phyloP scores from a whole-genome alignment of 1,140 invertebrate species.

The Temnothorax curvispinosus region DNA sequence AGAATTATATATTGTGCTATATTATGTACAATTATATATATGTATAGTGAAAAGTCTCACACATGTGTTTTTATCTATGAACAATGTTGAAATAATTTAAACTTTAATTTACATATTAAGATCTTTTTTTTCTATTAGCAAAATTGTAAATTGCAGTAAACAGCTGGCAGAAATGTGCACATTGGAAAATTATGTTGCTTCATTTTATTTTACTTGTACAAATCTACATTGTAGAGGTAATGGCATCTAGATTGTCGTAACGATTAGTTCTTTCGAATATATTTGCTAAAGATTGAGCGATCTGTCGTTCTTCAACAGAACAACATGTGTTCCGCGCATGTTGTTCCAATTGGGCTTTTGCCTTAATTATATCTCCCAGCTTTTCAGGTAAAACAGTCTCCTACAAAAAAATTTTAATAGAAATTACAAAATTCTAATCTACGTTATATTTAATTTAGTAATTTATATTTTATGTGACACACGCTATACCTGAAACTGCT shows the following conservation, averaged over 20 bases:
- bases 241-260: slow-evolving; percentile 73
- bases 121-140: not conserved
- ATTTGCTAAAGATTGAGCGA: slow-evolving; percentile 76
- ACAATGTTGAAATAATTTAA: slow-evolving; percentile 3
- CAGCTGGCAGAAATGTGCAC: not conserved
- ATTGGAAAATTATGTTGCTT: not conserved
- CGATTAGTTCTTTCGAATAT: slow-evolving; percentile 79
- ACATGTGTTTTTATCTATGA: not conserved
- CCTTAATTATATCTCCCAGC: slow-evolving; percentile 80
- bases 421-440: slow-evolving; percentile 28
- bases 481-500: slow-evolving; percentile 80
- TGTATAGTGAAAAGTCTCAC: no score
- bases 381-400: slow-evolving; percentile 84
- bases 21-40: not conserved
- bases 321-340: slow-evolving; percentile 72
- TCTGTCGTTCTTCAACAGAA: slow-evolving; percentile 75
- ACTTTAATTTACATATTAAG: not conserved
- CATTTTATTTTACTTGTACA: not conserved
- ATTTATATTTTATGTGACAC: not conserved
- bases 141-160: slow-evolving; percentile 15
- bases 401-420: slow-evolving; percentile 66
- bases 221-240: slow-evolving; percentile 7
- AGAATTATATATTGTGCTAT: not conserved
- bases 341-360: slow-evolving; percentile 78
- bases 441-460: slow-evolving; percentile 14